A percentile compares a stretch with the other conserved stretches of the same genome.
Conservation (phyloP, 2,797 vertebrate genomes). For the Cyprinodon diabolis region DNA sequence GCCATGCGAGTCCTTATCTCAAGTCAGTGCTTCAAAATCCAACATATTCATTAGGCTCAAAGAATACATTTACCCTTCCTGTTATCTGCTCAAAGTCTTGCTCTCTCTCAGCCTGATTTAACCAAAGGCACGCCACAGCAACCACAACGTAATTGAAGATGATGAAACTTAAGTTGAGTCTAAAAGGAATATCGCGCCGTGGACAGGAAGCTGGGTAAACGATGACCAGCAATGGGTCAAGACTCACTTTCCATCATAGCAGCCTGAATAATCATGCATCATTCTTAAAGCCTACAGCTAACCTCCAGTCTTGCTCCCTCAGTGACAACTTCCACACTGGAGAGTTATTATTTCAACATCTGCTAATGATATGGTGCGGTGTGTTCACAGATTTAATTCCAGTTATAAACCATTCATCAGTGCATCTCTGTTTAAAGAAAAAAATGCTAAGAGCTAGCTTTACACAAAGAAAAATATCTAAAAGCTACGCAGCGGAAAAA, state of each 20-base stretch:
- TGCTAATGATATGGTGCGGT: background rate
- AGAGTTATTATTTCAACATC: background rate
- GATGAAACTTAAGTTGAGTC: background rate
- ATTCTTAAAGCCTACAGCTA: background rate
- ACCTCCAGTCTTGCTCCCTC: background rate
- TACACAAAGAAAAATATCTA: conserved; percentile 22
- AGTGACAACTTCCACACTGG: background rate
- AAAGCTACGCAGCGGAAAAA: conserved; percentile 19
- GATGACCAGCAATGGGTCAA: background rate
- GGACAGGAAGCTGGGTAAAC: background rate
- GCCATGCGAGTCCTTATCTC: background rate
- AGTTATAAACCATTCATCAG: background rate
- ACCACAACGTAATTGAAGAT: background rate
- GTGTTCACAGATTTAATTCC: background rate
- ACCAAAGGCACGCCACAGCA: background rate
- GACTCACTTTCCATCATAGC: background rate
- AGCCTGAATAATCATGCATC: background rate
- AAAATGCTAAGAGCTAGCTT: conserved; percentile 13
- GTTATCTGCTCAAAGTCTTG: background rate
- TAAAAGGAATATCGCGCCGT: background rate
- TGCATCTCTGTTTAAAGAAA: conserved; percentile 6
- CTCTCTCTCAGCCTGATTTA: background rate
- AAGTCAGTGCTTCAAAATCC: background rate
- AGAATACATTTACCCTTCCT: background rate
- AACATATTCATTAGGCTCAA: background rate